Base-by-base conservation (phyloP, 2,113 vertebrate genomes). In the Puntigrus tetrazona region DNA sequence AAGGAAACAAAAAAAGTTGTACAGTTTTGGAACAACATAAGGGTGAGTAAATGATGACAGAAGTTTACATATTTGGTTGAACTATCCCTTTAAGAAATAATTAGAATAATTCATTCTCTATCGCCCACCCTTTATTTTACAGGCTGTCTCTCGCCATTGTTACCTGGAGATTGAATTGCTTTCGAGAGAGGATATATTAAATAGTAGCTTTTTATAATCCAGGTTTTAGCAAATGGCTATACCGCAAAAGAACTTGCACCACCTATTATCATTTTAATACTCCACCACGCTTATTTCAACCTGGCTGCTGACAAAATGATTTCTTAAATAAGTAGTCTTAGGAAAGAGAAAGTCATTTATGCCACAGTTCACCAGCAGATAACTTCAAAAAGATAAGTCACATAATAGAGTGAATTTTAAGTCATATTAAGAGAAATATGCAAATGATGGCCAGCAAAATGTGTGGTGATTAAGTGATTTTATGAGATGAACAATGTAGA, bases 261-360 rank as follows among this genome's bases (percentile, higher is more conserved):
- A 85, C 82, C 90, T 89, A 92, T 92, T 93, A 91, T 93, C 88
- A 92, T 93, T 92, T 90, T 91, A 92, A 94, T 94, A 92, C 90
- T 81, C 74, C 86, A 75, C 81, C 84, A 80, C 88, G 90, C 84
- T 88, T 89, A 91, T 88, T 93, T 90, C 88, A 88, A 14, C 78
- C 87, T 79, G 70, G 88, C 86, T 93, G 93, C 92, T 94, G 93
- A 94, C 91, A 91, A 88, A 92, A 93, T 90, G 85, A 81, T 92
- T 93, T 88, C 87, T 85, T 86, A 89, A 89, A 87, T 90, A 91
- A 88, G 88, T 90, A 86, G 79, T 86, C 84, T 90, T 90, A 89
- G 67, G 78, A 84, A 88, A 85, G 87, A 85, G 83, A 63, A 90
- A 90, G 27, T 84, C 47, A 90, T 92, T 92, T 91, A 85, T 81